These are phyloP conservation scores for Acromyrmex echinatior DNA, from an alignment of 1,140 invertebrate genomes.

Conservation along the genomic window DNA sequence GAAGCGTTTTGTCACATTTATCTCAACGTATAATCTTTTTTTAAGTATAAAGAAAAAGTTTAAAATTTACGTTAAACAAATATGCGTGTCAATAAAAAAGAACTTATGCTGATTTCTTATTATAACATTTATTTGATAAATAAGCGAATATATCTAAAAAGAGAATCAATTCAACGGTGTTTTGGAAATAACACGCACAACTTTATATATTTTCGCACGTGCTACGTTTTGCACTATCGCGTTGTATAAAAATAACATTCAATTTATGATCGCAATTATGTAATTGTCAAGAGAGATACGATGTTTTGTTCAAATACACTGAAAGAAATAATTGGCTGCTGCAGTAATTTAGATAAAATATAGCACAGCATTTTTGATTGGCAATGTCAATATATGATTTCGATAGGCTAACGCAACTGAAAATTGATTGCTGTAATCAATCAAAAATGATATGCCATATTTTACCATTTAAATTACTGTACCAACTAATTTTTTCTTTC, in stretches of 20 bases:
- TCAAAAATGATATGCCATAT: no score
- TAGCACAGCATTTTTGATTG: no score
- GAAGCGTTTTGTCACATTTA: not conserved
- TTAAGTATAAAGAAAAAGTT: not conserved
- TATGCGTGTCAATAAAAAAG: constrained; percentile 1
- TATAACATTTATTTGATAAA: not conserved
- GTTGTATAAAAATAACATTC: not conserved
- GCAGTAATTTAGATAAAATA: no score
- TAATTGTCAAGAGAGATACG: constrained; percentile 7
- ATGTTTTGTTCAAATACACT: constrained; percentile 35
- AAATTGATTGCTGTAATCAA: no score
- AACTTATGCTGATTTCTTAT: not conserved
- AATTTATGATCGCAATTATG: constrained; percentile 25
- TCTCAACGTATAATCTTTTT: not conserved
- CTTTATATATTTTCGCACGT: constrained; percentile 19
- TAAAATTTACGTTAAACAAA: not conserved
- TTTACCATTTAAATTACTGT: no score
- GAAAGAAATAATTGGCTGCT: constrained; percentile 11
- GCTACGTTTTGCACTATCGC: not conserved
- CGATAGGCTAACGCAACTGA: no score
- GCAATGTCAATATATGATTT: no score
- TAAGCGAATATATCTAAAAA: not conserved
- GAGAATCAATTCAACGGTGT: not conserved
- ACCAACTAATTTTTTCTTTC: no score
- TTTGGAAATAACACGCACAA: constrained; percentile 27